A percentile compares a stretch with the other conserved stretches of the same genome.
Conservation (phyloP, 2,797 vertebrate genomes). For the Sebastes oblongus region DNA sequence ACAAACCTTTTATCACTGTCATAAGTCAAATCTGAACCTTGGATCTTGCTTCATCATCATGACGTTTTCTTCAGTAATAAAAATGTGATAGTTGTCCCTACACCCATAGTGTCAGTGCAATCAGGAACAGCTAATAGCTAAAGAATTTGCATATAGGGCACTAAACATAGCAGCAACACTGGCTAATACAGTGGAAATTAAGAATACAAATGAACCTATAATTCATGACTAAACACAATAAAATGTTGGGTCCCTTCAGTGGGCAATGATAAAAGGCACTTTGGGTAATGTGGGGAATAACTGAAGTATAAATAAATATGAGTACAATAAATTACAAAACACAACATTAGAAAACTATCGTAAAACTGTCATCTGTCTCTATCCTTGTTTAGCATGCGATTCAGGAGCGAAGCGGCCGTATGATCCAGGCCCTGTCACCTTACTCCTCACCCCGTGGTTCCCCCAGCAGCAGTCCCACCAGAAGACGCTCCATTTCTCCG, state of each 20-base stretch:
- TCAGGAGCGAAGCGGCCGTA: slow-evolving; percentile 93
- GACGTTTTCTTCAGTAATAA: not conserved
- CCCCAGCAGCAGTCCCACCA: slow-evolving; percentile 82
- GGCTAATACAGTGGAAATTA: not conserved
- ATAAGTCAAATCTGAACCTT: not conserved
- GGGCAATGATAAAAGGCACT: not conserved
- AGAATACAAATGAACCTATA: not conserved
- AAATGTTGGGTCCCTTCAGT: not conserved
- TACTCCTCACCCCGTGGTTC: slow-evolving; percentile 87
- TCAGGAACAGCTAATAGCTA: not conserved
- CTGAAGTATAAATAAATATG: not conserved
- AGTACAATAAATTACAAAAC: not conserved
- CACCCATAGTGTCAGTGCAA: not conserved
- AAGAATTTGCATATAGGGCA: not conserved
- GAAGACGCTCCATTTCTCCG: slow-evolving; percentile 82
- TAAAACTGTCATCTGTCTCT: slow-evolving; percentile 1
- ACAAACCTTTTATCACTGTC: not conserved
- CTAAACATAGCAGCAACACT: not conserved
- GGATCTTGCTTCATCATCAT: not conserved
- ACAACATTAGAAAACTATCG: not conserved
- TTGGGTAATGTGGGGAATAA: not conserved
- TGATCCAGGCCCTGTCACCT: slow-evolving; percentile 96
- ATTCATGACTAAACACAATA: not conserved
- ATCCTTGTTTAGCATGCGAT: slow-evolving; percentile 86
- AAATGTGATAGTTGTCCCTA: not conserved